Percentiles rank a stretch among this genome's conserved stretches.
These are phyloP conservation scores for Cryptus armator DNA, from an alignment of 2,888 invertebrate genomes.

Conservation along the genomic window DNA sequence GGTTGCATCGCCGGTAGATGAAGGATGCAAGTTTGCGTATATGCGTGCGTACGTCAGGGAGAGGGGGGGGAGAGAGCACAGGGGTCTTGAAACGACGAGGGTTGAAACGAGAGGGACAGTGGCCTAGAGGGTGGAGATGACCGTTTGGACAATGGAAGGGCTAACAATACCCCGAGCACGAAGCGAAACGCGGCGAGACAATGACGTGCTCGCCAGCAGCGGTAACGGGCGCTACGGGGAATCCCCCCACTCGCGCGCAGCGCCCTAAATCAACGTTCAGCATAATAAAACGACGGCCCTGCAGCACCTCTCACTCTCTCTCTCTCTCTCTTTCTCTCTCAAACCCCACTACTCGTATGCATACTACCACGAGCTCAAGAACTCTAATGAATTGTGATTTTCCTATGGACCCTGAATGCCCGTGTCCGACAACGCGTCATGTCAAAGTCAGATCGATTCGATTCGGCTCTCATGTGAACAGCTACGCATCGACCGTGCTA, in stretches of 20 bases:
- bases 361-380: conserved; percentile 62
- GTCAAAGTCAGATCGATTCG: conserved; percentile 48
- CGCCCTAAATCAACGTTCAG: conserved; percentile 83
- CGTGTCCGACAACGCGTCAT: conserved; percentile 18
- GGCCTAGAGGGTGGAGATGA: conserved; percentile 55
- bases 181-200: conserved; percentile 80
- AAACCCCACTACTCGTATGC: not conserved
- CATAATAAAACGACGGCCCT: conserved; percentile 80
- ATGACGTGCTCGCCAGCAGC: conserved; percentile 77
- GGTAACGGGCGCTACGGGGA: conserved; percentile 25
- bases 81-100: conserved; percentile 1
- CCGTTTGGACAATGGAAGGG: conserved; percentile 80
- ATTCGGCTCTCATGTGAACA: conserved; percentile 12
- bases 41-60: conserved; percentile 3
- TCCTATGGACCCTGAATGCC: conserved; percentile 70
- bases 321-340: conserved; percentile 15
- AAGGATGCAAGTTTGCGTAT: conserved; percentile 47
- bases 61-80: not conserved
- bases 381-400: conserved; percentile 81
- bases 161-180: conserved; percentile 81
- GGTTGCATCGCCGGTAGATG: conserved; percentile 37
- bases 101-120: conserved; percentile 28
- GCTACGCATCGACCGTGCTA: not conserved
- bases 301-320: conserved; percentile 4
- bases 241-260: conserved; percentile 7